phyloP scores from a whole-genome alignment of 2,888 invertebrate genomes.

The Carcina quercana region DNA sequence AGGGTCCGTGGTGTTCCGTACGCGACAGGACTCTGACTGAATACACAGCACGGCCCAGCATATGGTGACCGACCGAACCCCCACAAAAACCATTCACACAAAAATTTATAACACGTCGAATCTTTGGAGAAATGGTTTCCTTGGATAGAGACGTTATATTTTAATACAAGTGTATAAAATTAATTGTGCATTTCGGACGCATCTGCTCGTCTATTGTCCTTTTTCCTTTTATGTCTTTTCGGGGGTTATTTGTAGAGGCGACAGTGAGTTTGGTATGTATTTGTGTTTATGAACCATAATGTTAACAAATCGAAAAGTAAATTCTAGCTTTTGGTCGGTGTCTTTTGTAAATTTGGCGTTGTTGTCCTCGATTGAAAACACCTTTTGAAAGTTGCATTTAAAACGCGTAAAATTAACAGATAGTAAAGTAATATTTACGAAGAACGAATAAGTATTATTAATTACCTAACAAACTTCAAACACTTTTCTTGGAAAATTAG shows the following conservation, averaged over 20 bases:
- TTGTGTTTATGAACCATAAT: too few species aligned
- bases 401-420: too few species aligned
- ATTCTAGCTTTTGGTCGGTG: too few species aligned
- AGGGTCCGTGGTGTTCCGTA: constrained; percentile 12
- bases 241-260: constrained; percentile 20
- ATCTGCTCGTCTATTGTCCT: constrained; percentile 55
- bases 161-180: constrained; percentile 58
- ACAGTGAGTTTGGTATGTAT: too few species aligned
- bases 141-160: constrained; percentile 65
- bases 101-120: constrained; percentile 72
- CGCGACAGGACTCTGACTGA: constrained; percentile 23
- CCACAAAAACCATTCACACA: constrained; percentile 48
- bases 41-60: constrained; percentile 35
- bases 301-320: too few species aligned
- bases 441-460: too few species aligned
- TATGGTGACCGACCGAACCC: constrained; percentile 31
- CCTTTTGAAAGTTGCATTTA: too few species aligned
- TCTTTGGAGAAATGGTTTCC: constrained; percentile 67
- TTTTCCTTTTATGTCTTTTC: constrained; percentile 34
- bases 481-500: too few species aligned
- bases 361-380: too few species aligned
- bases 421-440: too few species aligned
- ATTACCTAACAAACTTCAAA: too few species aligned
- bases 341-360: too few species aligned
- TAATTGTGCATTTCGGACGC: constrained; percentile 60